These are phyloP conservation scores for Chelonoidis abingdonii DNA, from an alignment of 2,113 vertebrate genomes.

Conservation along the genomic window DNA sequence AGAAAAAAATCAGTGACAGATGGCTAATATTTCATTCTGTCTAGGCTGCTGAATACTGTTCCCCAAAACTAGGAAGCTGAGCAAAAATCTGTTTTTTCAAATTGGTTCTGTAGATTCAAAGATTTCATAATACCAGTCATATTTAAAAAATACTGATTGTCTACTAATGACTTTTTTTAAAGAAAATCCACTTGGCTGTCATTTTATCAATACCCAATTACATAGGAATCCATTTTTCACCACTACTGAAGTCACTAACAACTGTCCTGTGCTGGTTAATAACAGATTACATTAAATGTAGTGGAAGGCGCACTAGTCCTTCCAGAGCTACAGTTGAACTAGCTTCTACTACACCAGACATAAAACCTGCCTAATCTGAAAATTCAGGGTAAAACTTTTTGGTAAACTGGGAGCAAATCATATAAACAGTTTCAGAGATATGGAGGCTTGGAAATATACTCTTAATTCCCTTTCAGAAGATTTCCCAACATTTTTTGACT, in stretches of 20 bases:
- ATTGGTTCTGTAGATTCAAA: background rate
- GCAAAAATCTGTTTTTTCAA: background rate
- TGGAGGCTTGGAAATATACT: background rate
- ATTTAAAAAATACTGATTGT: background rate
- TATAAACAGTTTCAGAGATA: background rate
- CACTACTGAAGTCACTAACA: background rate
- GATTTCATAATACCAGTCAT: background rate
- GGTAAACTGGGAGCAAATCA: background rate
- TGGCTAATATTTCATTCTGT: conserved; percentile 42
- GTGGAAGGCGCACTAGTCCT: background rate
- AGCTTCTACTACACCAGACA: background rate
- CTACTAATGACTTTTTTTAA: background rate
- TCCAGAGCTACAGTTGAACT: background rate
- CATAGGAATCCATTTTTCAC: background rate
- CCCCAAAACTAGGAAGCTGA: background rate
- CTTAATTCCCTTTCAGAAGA: background rate
- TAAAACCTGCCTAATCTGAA: background rate
- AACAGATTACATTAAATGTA: background rate
- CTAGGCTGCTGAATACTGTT: background rate
- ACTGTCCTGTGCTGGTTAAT: background rate
- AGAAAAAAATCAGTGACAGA: conserved; percentile 44
- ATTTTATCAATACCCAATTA: background rate
- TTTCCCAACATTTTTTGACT: background rate
- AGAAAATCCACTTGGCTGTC: background rate
- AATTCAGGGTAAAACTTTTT: background rate